Percentiles rank a stretch among this genome's conserved stretches.
Conservation (phyloP, 2,797 vertebrate species). For the Rhinatrema bivittatum region DNA sequence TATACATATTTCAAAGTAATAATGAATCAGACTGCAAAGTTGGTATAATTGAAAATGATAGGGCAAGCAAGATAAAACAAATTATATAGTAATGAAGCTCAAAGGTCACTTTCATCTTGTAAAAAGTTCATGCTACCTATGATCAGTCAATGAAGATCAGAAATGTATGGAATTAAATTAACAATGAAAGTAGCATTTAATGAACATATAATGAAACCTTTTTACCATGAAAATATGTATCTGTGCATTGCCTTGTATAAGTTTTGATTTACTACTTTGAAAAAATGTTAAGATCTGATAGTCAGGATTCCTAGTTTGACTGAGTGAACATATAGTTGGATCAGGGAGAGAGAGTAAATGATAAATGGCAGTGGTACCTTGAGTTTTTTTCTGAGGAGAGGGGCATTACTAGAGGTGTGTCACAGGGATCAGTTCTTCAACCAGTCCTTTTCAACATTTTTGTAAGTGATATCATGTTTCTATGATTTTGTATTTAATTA, state of each 20-base stretch:
- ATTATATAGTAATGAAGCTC: not conserved
- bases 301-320: too few species aligned
- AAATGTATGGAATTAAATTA: not conserved
- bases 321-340: too few species aligned
- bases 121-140: not conserved
- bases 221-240: not conserved
- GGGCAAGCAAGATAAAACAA: constrained; percentile 9
- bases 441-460: too few species aligned
- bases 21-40: not conserved
- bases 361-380: too few species aligned
- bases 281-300: too few species aligned
- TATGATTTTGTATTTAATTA: too few species aligned
- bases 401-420: too few species aligned
- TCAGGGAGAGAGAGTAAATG: too few species aligned
- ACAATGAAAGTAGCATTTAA: not conserved
- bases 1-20: not conserved
- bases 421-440: too few species aligned
- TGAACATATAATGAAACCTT: not conserved
- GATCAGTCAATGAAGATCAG: not conserved
- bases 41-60: not conserved
- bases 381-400: too few species aligned
- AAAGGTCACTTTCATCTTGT: not conserved
- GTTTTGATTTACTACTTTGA: constrained; percentile 10
- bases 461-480: too few species aligned
- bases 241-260: constrained; percentile 8